A percentile compares a stretch with the other conserved stretches of the same genome.
Conservation (phyloP, 2,888 invertebrate species). For the Phalera bucephala region DNA sequence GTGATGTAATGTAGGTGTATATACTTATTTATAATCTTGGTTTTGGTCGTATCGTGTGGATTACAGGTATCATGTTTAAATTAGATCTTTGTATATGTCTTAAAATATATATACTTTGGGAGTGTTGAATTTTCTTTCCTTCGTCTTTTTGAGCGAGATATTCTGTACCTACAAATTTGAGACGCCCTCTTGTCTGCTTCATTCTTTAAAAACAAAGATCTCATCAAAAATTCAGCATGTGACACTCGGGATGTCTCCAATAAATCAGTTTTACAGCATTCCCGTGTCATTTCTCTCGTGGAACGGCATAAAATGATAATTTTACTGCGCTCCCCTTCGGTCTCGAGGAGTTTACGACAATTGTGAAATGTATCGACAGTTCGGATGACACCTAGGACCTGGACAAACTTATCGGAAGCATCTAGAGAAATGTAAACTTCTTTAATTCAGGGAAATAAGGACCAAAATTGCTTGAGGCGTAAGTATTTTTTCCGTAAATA, state of each 20-base stretch:
- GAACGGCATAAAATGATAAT: constrained; percentile 83
- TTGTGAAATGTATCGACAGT: constrained; percentile 83
- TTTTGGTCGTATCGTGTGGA: no score
- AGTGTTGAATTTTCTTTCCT: no score
- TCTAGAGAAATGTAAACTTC: constrained; percentile 28
- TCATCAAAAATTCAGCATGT: constrained; percentile 80
- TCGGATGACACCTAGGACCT: constrained; percentile 75
- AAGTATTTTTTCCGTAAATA: constrained; percentile 14
- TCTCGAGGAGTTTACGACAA: constrained; percentile 80
- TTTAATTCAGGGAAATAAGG: constrained; percentile 37
- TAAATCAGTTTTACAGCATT: constrained; percentile 83
- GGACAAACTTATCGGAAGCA: constrained; percentile 37
- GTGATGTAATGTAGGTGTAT: no score
- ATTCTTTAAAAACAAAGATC: constrained; percentile 73
- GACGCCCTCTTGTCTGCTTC: constrained; percentile 19
- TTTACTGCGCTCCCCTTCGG: constrained; percentile 81
- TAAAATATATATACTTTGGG: no score
- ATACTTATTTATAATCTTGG: no score
- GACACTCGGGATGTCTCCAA: constrained; percentile 77
- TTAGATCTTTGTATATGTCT: no score
- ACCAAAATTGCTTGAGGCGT: constrained; percentile 33
- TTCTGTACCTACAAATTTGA: no score
- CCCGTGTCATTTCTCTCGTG: constrained; percentile 82
- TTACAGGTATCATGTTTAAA: no score
- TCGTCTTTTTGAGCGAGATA: no score